Evolutionary conservation across 2,113 vertebrate species (phyloP), one percentile per base, ranked within the genome.

Genomic region (Thomomys bottae): DNA sequence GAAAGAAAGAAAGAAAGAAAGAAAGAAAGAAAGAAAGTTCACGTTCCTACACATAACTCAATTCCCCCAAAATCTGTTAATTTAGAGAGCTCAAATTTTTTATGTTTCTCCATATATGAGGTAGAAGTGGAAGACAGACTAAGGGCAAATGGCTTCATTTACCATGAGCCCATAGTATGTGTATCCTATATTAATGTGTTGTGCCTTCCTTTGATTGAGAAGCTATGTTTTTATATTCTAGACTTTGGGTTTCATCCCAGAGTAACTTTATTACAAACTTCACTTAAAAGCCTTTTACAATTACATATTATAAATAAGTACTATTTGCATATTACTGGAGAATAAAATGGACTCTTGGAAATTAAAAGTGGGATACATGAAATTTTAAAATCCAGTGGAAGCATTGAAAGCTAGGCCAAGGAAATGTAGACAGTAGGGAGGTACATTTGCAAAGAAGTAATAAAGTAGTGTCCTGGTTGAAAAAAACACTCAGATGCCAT

Each of bases 311-410:
- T 86, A 82, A 78, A 87, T 73, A 61, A 28, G 64, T 90, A 66
- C 38, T 85, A 61, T 57, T 94, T 80, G 76, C 34, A 84, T 71
- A 54, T 42, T 93, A 82, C 45, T 90, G 83, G 54, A 84, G 34
- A 81, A 70, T 86, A 54, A 83, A 95, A 92, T 61, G 12, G n/a
- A 28, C 34, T 85, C 45, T 17, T 54, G 20, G 57, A 40, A 73
- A 82, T 80, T 71, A 63, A 86, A 90, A 92, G 42, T 21, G n/a
- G n/a, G n/a, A 83, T 80, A 75, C 24, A 23, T 87, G 9, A 91
- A 91, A 82, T 59, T 54, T 49, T 71, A 82, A 87, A 81, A 88
- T 61, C 68, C n/a, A 89, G 5, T 71, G 32, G 14, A 54, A 85
- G 34, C 87, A 17, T 79, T 90, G 59, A 36, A 87, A 88, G 54